Conservation (phyloP, 2,113 vertebrate genomes). For the Elgaria multicarinata region DNA sequence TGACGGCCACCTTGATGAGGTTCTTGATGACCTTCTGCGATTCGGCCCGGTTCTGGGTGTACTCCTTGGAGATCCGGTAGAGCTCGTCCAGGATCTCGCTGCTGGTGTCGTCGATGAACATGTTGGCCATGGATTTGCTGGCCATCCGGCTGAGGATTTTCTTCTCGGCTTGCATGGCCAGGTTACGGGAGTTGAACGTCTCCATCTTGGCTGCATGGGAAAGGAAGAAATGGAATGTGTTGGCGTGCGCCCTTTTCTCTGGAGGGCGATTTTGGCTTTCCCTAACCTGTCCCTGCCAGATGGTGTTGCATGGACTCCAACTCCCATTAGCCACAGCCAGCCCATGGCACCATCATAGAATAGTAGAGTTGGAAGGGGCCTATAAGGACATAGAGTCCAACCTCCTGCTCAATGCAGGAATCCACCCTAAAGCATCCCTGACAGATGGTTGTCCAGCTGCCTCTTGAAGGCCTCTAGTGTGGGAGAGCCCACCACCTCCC, state of each 20-base stretch:
- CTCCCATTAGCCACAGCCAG: too few relatives aligned
- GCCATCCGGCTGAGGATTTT: conserved; percentile 90
- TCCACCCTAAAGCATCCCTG: too few relatives aligned
- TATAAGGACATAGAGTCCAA: too few relatives aligned
- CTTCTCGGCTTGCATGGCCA: conserved; percentile 88
- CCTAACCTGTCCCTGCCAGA: background rate
- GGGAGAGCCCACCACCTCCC: too few relatives aligned
- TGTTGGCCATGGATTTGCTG: conserved; percentile 84
- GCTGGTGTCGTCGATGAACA: conserved; percentile 90
- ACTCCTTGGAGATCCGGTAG: conserved; percentile 88
- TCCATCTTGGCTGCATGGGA: conserved; percentile 77
- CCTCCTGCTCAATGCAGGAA: too few relatives aligned
- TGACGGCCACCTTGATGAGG: conserved; percentile 89
- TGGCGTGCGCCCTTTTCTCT: too few relatives aligned
- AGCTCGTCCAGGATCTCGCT: conserved; percentile 91
- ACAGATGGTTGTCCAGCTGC: too few relatives aligned
- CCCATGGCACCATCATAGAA: too few relatives aligned
- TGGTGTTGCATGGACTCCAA: too few relatives aligned
- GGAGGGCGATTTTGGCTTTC: background rate
- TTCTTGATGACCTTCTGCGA: conserved; percentile 89
- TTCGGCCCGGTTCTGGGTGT: conserved; percentile 79
- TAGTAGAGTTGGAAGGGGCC: too few relatives aligned
- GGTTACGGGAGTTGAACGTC: conserved; percentile 86
- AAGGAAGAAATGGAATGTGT: too few relatives aligned
- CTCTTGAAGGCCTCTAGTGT: too few relatives aligned